A percentile compares a stretch with the other conserved stretches of the same genome.
Evolutionary conservation across 1,140 invertebrate genomes (phyloP).

Genomic region (Agraylea sexmaculata): DNA sequence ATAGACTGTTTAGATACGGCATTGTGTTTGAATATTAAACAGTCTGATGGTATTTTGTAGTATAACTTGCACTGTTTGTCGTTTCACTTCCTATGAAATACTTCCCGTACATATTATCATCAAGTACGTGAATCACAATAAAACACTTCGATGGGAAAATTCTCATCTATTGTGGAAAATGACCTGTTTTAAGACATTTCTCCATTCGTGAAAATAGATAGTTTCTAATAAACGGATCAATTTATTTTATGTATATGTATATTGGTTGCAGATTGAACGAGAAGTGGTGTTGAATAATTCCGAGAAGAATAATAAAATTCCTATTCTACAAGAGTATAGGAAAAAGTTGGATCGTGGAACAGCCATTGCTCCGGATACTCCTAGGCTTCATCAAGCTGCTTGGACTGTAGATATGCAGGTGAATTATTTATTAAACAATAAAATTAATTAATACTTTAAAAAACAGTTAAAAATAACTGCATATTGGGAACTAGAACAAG

Average conservation of each 20-base stretch:
- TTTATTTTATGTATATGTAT: conserved; percentile 12
- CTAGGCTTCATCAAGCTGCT: conserved; percentile 48
- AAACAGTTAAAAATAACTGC: not conserved
- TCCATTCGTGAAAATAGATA: conserved; percentile 3
- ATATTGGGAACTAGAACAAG: too few species aligned
- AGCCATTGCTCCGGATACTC: conserved; percentile 58
- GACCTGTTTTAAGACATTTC: not conserved
- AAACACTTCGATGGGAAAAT: not conserved
- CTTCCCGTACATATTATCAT: not conserved
- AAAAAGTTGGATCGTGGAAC: conserved; percentile 39
- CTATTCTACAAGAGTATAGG: conserved; percentile 59
- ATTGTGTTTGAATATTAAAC: too few species aligned
- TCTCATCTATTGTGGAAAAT: not conserved
- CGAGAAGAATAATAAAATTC: conserved; percentile 64
- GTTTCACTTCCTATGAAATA: conserved; percentile 1
- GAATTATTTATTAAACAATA: not conserved
- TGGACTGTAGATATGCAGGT: conserved; percentile 25
- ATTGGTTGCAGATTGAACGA: conserved; percentile 60
- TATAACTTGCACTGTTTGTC: not conserved
- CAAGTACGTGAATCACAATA: not conserved
- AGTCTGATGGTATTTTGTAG: too few species aligned
- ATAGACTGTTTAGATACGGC: too few species aligned
- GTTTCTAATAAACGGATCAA: conserved; percentile 3
- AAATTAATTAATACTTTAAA: not conserved
- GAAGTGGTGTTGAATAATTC: conserved; percentile 55